phyloP scores from a whole-genome alignment of 2,888 invertebrate genomes.

The Drosophila paramelanica region DNA sequence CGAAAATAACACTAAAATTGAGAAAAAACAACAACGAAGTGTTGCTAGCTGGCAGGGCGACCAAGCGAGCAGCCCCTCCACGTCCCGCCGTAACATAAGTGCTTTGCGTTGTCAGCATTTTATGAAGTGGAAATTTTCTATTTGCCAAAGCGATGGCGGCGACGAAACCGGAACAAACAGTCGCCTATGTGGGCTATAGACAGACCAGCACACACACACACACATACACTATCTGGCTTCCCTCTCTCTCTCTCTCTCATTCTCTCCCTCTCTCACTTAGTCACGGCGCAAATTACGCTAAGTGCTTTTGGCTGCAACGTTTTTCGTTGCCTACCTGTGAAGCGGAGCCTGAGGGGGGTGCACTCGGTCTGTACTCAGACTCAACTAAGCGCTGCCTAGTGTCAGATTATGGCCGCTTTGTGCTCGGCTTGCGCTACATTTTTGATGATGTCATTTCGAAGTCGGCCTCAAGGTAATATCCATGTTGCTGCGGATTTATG shows the following conservation, averaged over 20 bases:
- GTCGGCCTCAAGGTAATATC: constrained; percentile 66
- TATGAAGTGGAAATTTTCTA: constrained; percentile 82
- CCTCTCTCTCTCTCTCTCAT: not conserved
- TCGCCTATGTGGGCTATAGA: constrained; percentile 29
- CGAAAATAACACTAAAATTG: constrained; percentile 29
- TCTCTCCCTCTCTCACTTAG: constrained; percentile 13
- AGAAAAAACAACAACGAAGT: constrained; percentile 31
- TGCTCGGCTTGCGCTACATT: constrained; percentile 68
- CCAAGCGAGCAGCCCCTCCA: constrained; percentile 12
- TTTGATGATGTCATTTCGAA: constrained; percentile 78
- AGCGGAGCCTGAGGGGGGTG: not conserved
- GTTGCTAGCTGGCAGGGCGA: constrained; percentile 34
- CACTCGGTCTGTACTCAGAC: constrained; percentile 21
- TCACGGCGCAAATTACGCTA: constrained; percentile 74
- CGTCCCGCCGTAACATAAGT: constrained; percentile 59
- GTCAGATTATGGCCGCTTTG: constrained; percentile 78
- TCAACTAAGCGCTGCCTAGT: constrained; percentile 71
- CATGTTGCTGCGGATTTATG: constrained; percentile 68
- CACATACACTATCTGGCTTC: not conserved
- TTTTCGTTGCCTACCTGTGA: constrained; percentile 67
- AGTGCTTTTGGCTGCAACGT: constrained; percentile 74
- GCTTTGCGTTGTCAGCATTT: constrained; percentile 77
- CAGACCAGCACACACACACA: constrained; percentile 19
- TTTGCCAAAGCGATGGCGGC: constrained; percentile 67
- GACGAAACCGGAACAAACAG: constrained; percentile 76